Base-by-base conservation (phyloP, 1,140 invertebrate species). In the Steinernema khuongi region DNA sequence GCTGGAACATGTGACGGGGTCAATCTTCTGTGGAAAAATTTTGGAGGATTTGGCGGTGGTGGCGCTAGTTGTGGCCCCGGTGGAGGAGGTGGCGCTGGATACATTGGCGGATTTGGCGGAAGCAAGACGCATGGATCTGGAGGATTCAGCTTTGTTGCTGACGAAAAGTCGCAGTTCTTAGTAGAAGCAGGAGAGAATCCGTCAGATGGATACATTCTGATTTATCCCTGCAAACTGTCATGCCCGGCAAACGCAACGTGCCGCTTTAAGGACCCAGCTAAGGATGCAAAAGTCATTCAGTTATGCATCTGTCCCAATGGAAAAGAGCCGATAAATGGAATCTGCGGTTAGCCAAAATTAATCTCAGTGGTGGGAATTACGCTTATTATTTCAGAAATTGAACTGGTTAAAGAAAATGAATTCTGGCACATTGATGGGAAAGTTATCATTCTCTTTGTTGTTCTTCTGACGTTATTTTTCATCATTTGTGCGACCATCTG, bases 301-400 rank as follows among this genome's bases (percentile, higher is more conserved):
- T 7, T 22, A 4, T 60, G 50, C 22, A 26, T 60, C 4, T 60
- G 50, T 22, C 7, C 50, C 22, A 22, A 22, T n/a, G 50, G 50
- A 26, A 22, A 60, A 26, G 50, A n/a, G 19, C 4, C 50, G 11
- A 22, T n/a, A 22, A 60, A 26, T 60, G 50, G 50, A 2, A 22
- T 60, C 50, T 60, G 50, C 26, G 50, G 50, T 60, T n/a, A 22
- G 50, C 50, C n/a, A n/a, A n/a, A n/a, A n/a, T n/a, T n/a, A n/a
- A n/a, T n/a, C n/a, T n/a, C n/a, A n/a, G n/a, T n/a, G n/a, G n/a
- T n/a, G n/a, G n/a, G n/a, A n/a, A n/a, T n/a, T n/a, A n/a, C 14
- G 26, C 26, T 22, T 7, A 4, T 60, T 17, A 14, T 60, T 60
- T 7, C 50, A 60, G 50, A 60, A 22, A 17, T 22, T 26, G 50